These are phyloP conservation scores for Dicycla oo DNA, from an alignment of 2,888 invertebrate species.

Conservation along the genomic window DNA sequence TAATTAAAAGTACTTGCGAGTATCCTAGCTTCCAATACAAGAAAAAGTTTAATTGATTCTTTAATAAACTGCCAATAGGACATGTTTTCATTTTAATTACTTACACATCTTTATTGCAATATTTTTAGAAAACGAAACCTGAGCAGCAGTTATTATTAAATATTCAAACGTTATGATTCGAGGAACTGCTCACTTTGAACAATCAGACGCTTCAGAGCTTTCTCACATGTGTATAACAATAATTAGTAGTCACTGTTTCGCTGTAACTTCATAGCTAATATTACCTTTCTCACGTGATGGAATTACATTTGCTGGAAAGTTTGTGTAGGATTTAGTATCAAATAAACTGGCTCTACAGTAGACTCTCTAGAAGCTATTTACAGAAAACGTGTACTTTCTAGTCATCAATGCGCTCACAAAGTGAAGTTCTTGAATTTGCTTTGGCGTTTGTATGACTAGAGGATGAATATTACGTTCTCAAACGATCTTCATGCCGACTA, in stretches of 20 bases:
- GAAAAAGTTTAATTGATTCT: too few species aligned
- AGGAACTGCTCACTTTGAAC: neutral
- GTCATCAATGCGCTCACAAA: neutral
- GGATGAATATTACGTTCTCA: neutral
- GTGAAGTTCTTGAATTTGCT: neutral
- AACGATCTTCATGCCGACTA: neutral
- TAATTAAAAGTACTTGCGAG: conserved; percentile 18
- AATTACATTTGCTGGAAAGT: conserved; percentile 1
- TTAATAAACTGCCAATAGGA: too few species aligned
- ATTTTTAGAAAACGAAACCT: too few species aligned
- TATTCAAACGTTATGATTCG: neutral
- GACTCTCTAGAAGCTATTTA: neutral
- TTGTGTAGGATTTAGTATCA: neutral
- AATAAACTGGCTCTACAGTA: neutral
- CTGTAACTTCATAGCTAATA: conserved; percentile 1
- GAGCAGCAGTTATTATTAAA: neutral
- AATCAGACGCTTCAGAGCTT: neutral
- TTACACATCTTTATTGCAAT: too few species aligned
- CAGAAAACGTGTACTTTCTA: neutral
- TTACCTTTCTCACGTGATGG: neutral
- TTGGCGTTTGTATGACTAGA: neutral
- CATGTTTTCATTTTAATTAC: too few species aligned
- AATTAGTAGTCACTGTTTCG: neutral
- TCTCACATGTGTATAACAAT: neutral
- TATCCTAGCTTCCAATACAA: neutral